A percentile compares a stretch with the other conserved stretches of the same genome.
Conservation (phyloP, 2,888 invertebrate genomes). For the Microdon myrmicae region DNA sequence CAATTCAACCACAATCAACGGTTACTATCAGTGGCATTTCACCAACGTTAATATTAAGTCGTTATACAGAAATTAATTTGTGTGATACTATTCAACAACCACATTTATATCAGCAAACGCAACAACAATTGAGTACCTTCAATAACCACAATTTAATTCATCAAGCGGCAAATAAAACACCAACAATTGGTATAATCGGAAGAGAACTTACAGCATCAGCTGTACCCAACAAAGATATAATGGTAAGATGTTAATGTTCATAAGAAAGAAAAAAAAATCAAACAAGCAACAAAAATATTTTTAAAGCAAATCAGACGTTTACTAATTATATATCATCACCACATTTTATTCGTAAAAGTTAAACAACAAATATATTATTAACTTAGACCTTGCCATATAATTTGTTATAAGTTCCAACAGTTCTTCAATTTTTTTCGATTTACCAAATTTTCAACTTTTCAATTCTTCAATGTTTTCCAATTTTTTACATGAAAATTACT, state of each 20-base stretch:
- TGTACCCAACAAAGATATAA: slow-evolving; percentile 58
- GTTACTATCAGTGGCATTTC: slow-evolving; percentile 52
- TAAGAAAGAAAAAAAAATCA: slow-evolving; percentile 16
- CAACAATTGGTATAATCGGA: slow-evolving; percentile 52
- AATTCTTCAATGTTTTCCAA: too few relatives aligned
- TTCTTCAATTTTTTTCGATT: too few relatives aligned
- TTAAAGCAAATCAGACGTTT: slow-evolving; percentile 13
- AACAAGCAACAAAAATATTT: not conserved
- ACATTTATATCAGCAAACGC: slow-evolving; percentile 59
- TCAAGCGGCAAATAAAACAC: slow-evolving; percentile 22
- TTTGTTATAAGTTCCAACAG: too few relatives aligned
- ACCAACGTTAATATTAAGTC: slow-evolving; percentile 56
- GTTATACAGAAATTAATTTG: slow-evolving; percentile 57
- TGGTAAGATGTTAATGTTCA: slow-evolving; percentile 63
- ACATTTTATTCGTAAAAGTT: slow-evolving; percentile 16
- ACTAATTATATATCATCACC: slow-evolving; percentile 13
- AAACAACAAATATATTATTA: slow-evolving; percentile 1
- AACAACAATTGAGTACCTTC: slow-evolving; percentile 50
- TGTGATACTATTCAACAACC: slow-evolving; percentile 57
- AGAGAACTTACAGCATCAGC: slow-evolving; percentile 54
- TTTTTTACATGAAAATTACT: slow-evolving; percentile 1
- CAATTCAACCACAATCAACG: slow-evolving; percentile 18
- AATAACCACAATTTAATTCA: slow-evolving; percentile 26
- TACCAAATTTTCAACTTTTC: too few relatives aligned
- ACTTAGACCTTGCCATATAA: slow-evolving; percentile 48